These are phyloP conservation scores for Drosophila dives DNA, from an alignment of 2,888 invertebrate genomes.

Conservation along the genomic window DNA sequence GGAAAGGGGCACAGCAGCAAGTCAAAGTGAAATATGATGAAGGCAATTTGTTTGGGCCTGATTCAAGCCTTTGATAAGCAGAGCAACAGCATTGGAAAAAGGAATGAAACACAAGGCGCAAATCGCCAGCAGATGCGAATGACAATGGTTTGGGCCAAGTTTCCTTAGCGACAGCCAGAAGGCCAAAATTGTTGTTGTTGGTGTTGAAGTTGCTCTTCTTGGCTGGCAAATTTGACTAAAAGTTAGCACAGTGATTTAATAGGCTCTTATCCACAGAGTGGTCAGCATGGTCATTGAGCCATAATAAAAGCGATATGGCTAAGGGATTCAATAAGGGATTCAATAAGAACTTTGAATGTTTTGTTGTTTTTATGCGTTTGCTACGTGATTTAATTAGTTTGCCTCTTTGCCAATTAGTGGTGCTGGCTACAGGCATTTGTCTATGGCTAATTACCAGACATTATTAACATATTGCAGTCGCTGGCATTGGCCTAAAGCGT, in stretches of 20 bases:
- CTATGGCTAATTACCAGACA: constrained; percentile 64
- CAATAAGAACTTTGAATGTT: constrained; percentile 40
- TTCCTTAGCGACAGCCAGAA: constrained; percentile 15
- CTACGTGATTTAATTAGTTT: constrained; percentile 78
- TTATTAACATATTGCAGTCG: constrained; percentile 68
- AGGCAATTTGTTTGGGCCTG: constrained; percentile 69
- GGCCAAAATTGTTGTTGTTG: constrained; percentile 12
- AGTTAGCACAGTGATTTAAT: constrained; percentile 56
- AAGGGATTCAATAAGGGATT: constrained; percentile 3
- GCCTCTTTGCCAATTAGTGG: constrained; percentile 51
- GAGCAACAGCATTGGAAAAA: constrained; percentile 1
- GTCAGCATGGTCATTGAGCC: neutral
- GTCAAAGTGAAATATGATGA: constrained; percentile 71
- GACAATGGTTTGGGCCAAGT: constrained; percentile 5
- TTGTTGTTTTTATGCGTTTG: constrained; percentile 65
- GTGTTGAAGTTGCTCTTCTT: constrained; percentile 39
- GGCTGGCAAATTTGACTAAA: constrained; percentile 73
- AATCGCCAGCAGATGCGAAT: constrained; percentile 29
- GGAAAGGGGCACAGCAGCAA: constrained; percentile 8
- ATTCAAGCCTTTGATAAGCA: constrained; percentile 65
- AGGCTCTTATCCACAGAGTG: constrained; percentile 16
- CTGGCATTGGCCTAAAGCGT: constrained; percentile 19
- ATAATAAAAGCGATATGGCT: neutral
- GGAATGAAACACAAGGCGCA: neutral
- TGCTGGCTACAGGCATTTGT: constrained; percentile 53